Evolutionary conservation across 2,113 vertebrate genomes (phyloP).

Genomic region (Hippopotamus amphibius): DNA sequence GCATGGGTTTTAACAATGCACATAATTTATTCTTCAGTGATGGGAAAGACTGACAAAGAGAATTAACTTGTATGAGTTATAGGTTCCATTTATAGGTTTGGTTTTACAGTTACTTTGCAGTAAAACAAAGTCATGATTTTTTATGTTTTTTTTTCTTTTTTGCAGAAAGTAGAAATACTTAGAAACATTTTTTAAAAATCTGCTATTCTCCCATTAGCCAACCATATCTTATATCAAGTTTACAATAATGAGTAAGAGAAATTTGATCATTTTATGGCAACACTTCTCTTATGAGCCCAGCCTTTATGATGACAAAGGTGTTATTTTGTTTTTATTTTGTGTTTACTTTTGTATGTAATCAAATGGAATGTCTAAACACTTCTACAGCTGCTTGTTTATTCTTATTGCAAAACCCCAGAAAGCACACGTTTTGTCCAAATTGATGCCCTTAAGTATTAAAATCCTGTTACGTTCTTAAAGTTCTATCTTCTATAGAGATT

Average conservation of each 20-base stretch:
- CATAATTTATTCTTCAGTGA: neutral
- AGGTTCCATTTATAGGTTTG: neutral
- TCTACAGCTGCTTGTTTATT: neutral
- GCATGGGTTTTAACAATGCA: neutral
- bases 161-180: conserved; percentile 24
- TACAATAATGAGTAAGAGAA: conserved; percentile 11
- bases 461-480: neutral
- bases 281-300: neutral
- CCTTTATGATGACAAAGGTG: neutral
- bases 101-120: neutral
- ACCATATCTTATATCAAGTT: neutral
- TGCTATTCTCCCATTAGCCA: conserved; percentile 1
- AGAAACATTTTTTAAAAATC: conserved; percentile 20
- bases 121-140: conserved; percentile 29
- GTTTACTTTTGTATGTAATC: conserved; percentile 12
- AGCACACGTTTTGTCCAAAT: neutral
- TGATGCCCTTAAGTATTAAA: neutral
- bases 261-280: neutral
- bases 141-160: neutral
- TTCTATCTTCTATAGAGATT: neutral
- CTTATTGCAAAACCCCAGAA: conserved; percentile 2
- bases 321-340: neutral
- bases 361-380: neutral
- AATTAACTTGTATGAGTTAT: neutral
- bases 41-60: neutral